These are phyloP conservation scores for Macaca nemestrina DNA, from an alignment of 2,113 vertebrate species.

Conservation along the genomic window DNA sequence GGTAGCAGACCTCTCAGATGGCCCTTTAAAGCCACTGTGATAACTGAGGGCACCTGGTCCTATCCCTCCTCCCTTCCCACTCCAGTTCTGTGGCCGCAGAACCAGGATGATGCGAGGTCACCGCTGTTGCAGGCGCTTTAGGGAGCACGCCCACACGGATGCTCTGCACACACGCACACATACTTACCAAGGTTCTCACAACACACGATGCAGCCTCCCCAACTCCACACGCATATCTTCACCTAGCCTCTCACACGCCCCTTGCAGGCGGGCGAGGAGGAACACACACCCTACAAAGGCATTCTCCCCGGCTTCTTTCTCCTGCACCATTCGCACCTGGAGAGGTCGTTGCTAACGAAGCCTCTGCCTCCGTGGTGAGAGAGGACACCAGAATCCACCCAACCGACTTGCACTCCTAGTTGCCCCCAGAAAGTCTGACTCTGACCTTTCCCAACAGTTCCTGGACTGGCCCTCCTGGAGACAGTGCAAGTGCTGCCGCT, in stretches of 20 bases:
- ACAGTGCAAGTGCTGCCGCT: no score
- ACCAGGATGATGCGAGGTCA: not conserved
- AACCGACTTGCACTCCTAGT: not conserved
- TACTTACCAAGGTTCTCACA: not conserved
- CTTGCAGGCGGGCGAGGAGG: not conserved
- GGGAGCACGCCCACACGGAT: not conserved
- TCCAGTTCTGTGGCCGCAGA: not conserved
- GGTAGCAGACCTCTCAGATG: not conserved
- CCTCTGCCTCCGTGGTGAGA: not conserved
- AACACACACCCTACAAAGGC: rapidly evolving
- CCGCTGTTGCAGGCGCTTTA: not conserved
- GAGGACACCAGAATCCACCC: not conserved
- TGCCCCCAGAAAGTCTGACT: not conserved
- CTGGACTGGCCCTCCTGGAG: rapidly evolving
- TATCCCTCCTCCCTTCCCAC: not conserved
- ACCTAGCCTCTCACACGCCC: not conserved
- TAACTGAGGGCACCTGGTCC: not conserved
- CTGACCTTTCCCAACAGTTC: not conserved
- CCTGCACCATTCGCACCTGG: rapidly evolving
- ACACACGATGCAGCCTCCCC: not conserved
- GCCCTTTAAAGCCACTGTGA: not conserved
- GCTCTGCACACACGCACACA: not conserved
- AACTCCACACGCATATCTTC: not conserved
- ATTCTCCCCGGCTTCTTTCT: not conserved
- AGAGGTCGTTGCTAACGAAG: not conserved